A percentile compares a stretch with the other conserved stretches of the same genome.
These are phyloP conservation scores for Ruditapes philippinarum DNA, from an alignment of 1,140 invertebrate species.

Conservation along the genomic window DNA sequence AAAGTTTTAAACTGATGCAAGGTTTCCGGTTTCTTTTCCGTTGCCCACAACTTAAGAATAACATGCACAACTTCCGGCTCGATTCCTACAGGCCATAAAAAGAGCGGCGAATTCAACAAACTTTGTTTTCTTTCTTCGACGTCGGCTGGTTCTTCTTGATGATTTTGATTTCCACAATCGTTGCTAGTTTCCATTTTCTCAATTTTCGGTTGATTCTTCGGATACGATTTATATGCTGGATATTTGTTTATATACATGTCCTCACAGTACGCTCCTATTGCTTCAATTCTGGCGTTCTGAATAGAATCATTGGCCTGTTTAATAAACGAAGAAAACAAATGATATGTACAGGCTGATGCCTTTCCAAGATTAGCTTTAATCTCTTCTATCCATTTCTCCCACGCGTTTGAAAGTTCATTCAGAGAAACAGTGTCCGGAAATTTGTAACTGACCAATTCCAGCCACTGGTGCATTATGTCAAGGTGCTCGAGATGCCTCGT, in stretches of 20 bases:
- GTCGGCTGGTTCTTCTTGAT: not conserved
- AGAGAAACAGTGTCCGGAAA: not conserved
- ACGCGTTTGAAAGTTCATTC: not conserved
- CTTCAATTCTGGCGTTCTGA: not conserved
- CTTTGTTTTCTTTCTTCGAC: not conserved
- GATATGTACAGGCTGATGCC: not conserved
- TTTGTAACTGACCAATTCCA: not conserved
- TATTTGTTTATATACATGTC: not conserved
- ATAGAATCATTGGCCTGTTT: not conserved
- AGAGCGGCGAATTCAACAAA: not conserved
- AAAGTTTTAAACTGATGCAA: not conserved
- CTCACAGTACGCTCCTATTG: not conserved
- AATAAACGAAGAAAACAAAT: not conserved
- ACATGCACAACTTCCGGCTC: conserved; percentile 12
- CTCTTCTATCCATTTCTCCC: not conserved
- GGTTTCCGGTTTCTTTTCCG: not conserved
- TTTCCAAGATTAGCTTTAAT: not conserved
- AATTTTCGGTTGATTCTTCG: not conserved
- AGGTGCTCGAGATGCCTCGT: not conserved
- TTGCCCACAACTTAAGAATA: not conserved
- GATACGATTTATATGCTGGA: not conserved
- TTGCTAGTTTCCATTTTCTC: not conserved
- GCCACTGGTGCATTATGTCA: not conserved
- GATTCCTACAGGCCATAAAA: not conserved
- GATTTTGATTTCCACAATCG: not conserved